Base-by-base conservation (phyloP, 1,140 invertebrate species). In the Antheraea pernyi region DNA sequence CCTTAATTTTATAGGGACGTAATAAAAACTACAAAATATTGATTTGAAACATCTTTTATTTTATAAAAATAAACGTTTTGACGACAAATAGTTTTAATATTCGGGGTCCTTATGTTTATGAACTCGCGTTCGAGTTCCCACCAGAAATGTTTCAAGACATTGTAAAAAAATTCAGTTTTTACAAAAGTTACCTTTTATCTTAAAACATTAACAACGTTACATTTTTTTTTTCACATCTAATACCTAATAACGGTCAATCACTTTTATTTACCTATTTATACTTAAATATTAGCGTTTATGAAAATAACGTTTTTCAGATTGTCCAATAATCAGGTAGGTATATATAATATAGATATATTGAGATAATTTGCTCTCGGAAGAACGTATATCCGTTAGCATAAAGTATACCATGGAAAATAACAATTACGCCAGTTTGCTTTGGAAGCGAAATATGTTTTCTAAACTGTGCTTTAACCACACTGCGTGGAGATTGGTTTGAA, bases 21-120 rank as follows among this genome's bases (percentile, higher is more conserved):
- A 82, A 80, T 71, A 69, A 48, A 65, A 68, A 53, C 7, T 22
- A 69, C 22, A 30, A 30, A 37, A 11, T 10, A 59, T 37, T 76
- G 70, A 68, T 89, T 91, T 89, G 81, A 86, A 89, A 89, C 87
- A 88, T 91, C 83, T 88, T 91, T 91, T 89, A 89, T 89, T 91
- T 91, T 91, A 91, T 88, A 91, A 91, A 91, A 91, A 91, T 91
- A 91, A 91, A 92, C 89, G 89, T 91, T 92, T 92, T 92, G 87
- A 92, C 90, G 90, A 92, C 90, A 92, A 92, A 90, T 92, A 91
- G 88, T 91, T 67, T 91, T 86, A 89, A 91, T 89, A 89, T 90
- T 88, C 83, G 87, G 90, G 88, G 89, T 91, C 88, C 88, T 88
- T 86, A 88, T 80, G 83, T 85, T 81, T 70, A 69, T 74, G 76